Evolutionary conservation across 2,888 invertebrate species (phyloP).

Genomic region (Mythimna pallens): DNA sequence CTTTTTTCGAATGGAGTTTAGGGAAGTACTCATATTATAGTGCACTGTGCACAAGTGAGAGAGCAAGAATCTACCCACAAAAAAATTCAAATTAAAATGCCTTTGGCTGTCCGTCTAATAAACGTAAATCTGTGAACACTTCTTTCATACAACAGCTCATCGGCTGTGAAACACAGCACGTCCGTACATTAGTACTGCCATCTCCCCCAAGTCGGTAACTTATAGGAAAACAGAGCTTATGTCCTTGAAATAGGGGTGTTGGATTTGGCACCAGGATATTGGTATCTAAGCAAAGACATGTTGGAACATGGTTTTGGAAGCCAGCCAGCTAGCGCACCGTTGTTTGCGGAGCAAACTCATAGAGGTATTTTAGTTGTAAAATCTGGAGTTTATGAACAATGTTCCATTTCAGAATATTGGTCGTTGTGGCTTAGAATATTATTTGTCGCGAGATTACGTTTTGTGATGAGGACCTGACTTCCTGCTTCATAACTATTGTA

Average conservation of each 20-base stretch:
- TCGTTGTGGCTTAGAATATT: slow-evolving; percentile 2
- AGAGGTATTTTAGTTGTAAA: slow-evolving; percentile 50
- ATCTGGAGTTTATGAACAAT: slow-evolving; percentile 33
- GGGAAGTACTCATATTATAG: no score
- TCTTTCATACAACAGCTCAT: slow-evolving; percentile 45
- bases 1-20: no score
- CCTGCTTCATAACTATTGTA: no score
- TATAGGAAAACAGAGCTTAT: slow-evolving; percentile 11
- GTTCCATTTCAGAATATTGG: slow-evolving; percentile 7
- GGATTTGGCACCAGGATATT: not conserved
- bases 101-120: not conserved
- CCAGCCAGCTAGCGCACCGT: slow-evolving; percentile 43
- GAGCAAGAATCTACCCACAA: not conserved
- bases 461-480: no score
- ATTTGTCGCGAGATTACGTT: not conserved
- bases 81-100: not conserved
- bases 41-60: no score
- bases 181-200: slow-evolving; percentile 27
- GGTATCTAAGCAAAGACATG: slow-evolving; percentile 45
- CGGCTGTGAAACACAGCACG: slow-evolving; percentile 32
- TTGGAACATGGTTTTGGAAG: slow-evolving; percentile 57
- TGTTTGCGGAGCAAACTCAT: slow-evolving; percentile 50
- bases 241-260: not conserved
- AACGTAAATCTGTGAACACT: slow-evolving; percentile 20
- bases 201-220: not conserved